Evolutionary conservation across 37 sponge, comb jelly and placozoan species (phyloP), one percentile per base, ranked within the genome.

Genomic region (Geodia barretti): DNA sequence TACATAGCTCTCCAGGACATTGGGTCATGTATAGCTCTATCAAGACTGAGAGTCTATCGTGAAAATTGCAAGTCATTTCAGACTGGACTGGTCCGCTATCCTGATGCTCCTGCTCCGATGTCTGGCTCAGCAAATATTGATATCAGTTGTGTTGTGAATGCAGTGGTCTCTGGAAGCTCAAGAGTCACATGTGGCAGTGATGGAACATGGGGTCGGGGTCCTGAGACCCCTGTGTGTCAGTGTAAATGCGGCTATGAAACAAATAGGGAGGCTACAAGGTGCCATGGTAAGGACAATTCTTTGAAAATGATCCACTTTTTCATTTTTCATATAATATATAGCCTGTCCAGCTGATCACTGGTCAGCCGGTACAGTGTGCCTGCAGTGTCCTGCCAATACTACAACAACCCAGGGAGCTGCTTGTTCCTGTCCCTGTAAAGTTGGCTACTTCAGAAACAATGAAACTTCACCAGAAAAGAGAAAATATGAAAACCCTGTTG

Each of bases 391-490:
- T 29, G 42, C 25, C 37, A 72, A 39, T 14, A 72, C 73, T 29
- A 11, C 4, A 4, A 7, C 1, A 72, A 29, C 20, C n/a, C 26
- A 25, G 4, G 21, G 40, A 2, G 73, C 40, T 9, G 41, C 73
- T 9, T 30, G 28, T 26, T n/a, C 20, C 43, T 72, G 73, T 72
- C 24, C n/a, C 3, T 72, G 73, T 28, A 4, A 43, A 29, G 1
- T 23, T 3, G 73, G 73, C 4, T 72, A 43, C 73, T 72, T 43
- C 43, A 72, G 73, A 43, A 72, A 72, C n/a, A 43, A 72, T 28
- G 40, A n/a, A 1, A 41, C n/a, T n/a, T n/a, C n/a, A n/a, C n/a
- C n/a, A n/a, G n/a, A n/a, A n/a, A n/a, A n/a, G n/a, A n/a, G n/a
- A n/a, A n/a, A n/a, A n/a, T n/a, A n/a, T n/a, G n/a, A n/a, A n/a